These are phyloP conservation scores for Hippocampus abdominalis DNA, from an alignment of 2,113 vertebrate genomes.

Conservation along the genomic window DNA sequence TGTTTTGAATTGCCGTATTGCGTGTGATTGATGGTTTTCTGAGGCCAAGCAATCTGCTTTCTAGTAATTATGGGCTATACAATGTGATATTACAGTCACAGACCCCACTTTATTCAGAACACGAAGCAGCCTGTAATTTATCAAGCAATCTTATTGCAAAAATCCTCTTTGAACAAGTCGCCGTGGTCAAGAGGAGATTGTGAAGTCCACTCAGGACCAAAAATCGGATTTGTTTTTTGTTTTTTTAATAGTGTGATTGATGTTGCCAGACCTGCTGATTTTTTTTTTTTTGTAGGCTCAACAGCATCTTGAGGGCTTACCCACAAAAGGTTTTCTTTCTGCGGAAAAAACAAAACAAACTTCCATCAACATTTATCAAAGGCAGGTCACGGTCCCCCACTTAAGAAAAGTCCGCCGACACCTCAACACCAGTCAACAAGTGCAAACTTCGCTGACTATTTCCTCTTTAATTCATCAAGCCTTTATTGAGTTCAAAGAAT, in stretches of 20 bases:
- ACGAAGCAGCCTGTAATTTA: slow-evolving; percentile 1
- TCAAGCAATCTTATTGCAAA: slow-evolving; percentile 11
- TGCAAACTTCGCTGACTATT: neutral
- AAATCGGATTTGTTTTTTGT: neutral
- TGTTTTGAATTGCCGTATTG: slow-evolving; percentile 54
- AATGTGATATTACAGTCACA: slow-evolving; percentile 8
- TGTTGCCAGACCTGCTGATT: neutral
- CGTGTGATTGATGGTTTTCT: slow-evolving; percentile 66
- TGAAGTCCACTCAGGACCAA: neutral
- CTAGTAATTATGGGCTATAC: slow-evolving; percentile 58
- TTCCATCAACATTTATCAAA: neutral
- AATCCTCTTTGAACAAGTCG: slow-evolving; percentile 1
- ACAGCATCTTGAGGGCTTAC: neutral
- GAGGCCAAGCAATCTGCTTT: slow-evolving; percentile 58
- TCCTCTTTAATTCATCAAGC: slow-evolving; percentile 9
- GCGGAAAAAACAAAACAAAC: neutral
- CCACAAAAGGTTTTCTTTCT: neutral
- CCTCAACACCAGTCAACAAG: neutral
- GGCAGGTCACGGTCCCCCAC: slow-evolving; percentile 21
- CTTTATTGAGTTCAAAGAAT: slow-evolving; percentile 15
- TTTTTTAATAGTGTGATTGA: neutral
- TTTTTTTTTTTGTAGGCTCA: neutral
- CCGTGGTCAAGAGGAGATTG: neutral
- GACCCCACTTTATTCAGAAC: slow-evolving; percentile 7
- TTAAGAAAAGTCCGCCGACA: slow-evolving; percentile 18